A percentile compares a stretch with the other conserved stretches of the same genome.
Evolutionary conservation across 2,113 vertebrate genomes (phyloP).

Genomic region (Myotis lucifugus): DNA sequence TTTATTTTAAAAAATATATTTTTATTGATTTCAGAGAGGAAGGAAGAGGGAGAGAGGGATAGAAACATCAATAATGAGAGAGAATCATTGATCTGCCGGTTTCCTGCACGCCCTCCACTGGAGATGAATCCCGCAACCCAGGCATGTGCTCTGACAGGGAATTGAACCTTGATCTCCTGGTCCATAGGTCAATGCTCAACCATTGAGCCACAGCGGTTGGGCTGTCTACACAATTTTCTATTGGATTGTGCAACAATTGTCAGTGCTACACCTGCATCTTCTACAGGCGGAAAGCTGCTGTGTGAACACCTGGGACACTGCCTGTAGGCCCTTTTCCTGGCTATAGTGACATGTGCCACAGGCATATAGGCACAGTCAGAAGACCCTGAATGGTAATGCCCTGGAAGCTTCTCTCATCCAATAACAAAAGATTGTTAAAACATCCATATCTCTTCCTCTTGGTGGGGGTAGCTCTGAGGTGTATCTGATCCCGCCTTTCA

Average conservation of each 20-base stretch:
- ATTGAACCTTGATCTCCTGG: no score
- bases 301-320: background rate
- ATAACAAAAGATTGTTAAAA: background rate
- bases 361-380: background rate
- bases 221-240: background rate
- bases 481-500: background rate
- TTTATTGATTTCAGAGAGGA: no score
- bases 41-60: no score
- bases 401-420: background rate
- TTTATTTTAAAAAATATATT: no score
- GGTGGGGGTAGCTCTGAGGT: background rate
- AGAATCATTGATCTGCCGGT: no score
- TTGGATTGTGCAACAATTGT: background rate
- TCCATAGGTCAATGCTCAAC: no score
- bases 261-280: background rate
- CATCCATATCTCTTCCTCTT: background rate
- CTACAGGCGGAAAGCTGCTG: background rate
- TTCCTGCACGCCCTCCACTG: no score
- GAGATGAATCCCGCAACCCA: no score
- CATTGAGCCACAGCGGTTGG: no score
- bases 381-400: background rate
- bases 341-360: fast-evolving
- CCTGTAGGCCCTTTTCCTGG: background rate
- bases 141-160: no score
- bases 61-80: no score